Percentiles rank a stretch among this genome's conserved stretches.
These are phyloP conservation scores for Vireo altiloquus DNA, from an alignment of 2,113 vertebrate genomes.

Conservation along the genomic window DNA sequence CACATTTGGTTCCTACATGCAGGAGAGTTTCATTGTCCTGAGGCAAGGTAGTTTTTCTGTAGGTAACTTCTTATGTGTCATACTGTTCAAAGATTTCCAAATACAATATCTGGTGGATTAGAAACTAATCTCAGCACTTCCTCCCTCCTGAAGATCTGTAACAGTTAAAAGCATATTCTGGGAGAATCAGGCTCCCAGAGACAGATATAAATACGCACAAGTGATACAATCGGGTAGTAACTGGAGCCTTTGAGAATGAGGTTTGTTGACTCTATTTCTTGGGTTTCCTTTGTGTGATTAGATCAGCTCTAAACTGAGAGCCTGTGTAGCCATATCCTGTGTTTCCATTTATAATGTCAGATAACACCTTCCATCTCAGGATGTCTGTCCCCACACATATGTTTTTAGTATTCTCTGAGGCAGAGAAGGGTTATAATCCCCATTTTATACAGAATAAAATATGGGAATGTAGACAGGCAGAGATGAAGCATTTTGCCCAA, in stretches of 20 bases:
- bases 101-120: not conserved
- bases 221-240: not conserved
- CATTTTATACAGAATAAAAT: not conserved
- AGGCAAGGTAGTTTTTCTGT: not conserved
- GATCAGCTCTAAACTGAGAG: constrained; percentile 33
- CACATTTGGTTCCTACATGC: not conserved
- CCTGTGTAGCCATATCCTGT: not conserved
- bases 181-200: not conserved
- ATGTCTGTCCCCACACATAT: not conserved
- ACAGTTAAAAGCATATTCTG: not conserved
- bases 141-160: not conserved
- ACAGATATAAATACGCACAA: not conserved
- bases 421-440: not conserved
- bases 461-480: not conserved
- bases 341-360: constrained; percentile 25
- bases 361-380: not conserved
- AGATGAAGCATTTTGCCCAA: not conserved
- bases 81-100: not conserved
- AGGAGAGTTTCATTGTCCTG: not conserved
- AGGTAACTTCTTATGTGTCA: not conserved
- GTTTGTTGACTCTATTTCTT: constrained; percentile 39
- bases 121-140: not conserved
- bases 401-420: not conserved
- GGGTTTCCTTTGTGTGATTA: constrained; percentile 34
- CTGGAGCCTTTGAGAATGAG: constrained; percentile 21